A percentile compares a stretch with the other conserved stretches of the same genome.
phyloP scores from a whole-genome alignment of 2,113 vertebrate species.

The Numenius arquata region DNA sequence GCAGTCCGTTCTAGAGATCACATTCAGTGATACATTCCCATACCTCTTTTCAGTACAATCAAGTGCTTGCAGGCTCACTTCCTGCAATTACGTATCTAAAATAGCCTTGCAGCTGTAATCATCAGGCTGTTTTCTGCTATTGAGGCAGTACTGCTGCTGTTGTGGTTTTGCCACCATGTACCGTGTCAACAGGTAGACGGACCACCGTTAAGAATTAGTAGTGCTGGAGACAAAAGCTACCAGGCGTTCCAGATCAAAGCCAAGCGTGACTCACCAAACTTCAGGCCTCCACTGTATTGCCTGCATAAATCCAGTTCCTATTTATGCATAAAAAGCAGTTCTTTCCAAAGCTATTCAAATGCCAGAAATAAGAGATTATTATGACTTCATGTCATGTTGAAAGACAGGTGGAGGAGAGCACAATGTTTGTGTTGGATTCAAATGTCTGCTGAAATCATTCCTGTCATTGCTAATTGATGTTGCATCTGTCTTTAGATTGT shows the following conservation, averaged over 20 bases:
- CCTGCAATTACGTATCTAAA: not conserved
- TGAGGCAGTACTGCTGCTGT: not conserved
- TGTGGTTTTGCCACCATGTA: not conserved
- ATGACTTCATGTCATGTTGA: constrained; percentile 60
- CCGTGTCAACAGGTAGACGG: not conserved
- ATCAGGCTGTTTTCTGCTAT: not conserved
- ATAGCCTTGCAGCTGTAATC: not conserved
- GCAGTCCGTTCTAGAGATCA: no score
- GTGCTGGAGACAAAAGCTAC: not conserved
- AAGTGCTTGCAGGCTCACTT: not conserved
- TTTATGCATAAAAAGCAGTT: constrained; percentile 29
- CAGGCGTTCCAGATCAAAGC: not conserved
- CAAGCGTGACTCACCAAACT: not conserved
- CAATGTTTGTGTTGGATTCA: constrained; percentile 60
- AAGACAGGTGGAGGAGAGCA: constrained; percentile 63
- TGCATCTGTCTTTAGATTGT: constrained; percentile 56
- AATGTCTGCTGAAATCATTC: constrained; percentile 47
- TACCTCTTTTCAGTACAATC: not conserved
- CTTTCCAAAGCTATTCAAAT: constrained; percentile 42
- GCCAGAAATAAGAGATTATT: constrained; percentile 58
- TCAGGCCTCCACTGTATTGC: not conserved
- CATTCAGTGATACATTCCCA: not conserved
- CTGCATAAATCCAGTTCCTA: not conserved
- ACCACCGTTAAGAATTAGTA: not conserved
- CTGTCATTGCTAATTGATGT: constrained; percentile 62